Conservation (phyloP, 2,888 invertebrate species). For the Xylota segnis region DNA sequence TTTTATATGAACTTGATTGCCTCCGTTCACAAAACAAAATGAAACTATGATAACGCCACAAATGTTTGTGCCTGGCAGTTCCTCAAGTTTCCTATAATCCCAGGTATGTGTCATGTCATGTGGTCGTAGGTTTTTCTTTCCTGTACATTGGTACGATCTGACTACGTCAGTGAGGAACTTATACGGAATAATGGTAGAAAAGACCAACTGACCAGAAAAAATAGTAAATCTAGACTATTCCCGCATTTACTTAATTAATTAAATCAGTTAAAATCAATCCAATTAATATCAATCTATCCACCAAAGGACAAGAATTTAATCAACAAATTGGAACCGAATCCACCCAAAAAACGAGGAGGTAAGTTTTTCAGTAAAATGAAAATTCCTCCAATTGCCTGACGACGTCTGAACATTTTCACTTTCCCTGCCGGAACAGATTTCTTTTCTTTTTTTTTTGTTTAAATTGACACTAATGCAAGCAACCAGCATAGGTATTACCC, state of each 20-base stretch:
- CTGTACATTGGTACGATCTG: not conserved
- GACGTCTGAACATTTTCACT: conserved; percentile 37
- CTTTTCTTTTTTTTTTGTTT: conserved; percentile 10
- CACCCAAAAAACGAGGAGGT: conserved; percentile 33
- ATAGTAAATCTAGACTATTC: not conserved
- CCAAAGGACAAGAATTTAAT: not conserved
- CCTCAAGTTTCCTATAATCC: conserved; percentile 13
- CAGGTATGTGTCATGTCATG: conserved; percentile 26
- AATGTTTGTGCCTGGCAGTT: conserved; percentile 7
- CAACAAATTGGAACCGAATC: not conserved
- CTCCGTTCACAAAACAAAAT: too few species aligned
- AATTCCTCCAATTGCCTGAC: conserved; percentile 37
- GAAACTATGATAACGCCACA: too few species aligned
- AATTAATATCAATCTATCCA: not conserved
- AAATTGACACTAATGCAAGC: conserved; percentile 3
- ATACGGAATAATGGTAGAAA: not conserved
- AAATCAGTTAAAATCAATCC: not conserved
- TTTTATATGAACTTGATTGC: too few species aligned
- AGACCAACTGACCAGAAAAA: not conserved
- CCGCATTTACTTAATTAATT: not conserved
- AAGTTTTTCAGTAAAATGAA: conserved; percentile 38
- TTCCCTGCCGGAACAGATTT: conserved; percentile 28
- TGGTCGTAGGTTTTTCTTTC: not conserved
- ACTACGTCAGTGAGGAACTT: conserved; percentile 30
- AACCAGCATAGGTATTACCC: conserved; percentile 17